These are phyloP conservation scores for Elaphurus davidianus DNA, from an alignment of 2,113 vertebrate genomes.

Conservation along the genomic window DNA sequence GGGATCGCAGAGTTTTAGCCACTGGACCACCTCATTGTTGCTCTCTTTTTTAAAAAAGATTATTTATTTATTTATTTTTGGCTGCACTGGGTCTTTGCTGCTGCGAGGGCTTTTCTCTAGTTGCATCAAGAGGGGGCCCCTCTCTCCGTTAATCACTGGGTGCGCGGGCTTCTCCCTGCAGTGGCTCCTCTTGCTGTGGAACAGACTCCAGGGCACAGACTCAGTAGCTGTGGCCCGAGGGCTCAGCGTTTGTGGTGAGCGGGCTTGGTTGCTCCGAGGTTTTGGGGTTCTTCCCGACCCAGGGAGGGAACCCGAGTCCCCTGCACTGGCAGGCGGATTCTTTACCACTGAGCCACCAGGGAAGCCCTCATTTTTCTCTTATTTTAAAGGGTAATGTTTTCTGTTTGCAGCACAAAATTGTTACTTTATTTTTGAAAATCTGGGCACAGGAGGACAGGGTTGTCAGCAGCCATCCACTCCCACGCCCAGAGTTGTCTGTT, in stretches of 20 bases:
- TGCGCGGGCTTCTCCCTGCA: fast-evolving
- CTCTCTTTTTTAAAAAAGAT: neutral
- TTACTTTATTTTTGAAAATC: neutral
- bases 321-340: neutral
- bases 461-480: neutral
- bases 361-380: neutral
- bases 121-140: fast-evolving
- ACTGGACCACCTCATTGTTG: neutral
- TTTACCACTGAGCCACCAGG: neutral
- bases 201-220: neutral
- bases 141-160: neutral
- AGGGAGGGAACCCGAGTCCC: neutral
- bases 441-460: no score
- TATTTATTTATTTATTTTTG: neutral
- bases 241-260: neutral
- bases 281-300: neutral
- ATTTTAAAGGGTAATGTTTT: neutral
- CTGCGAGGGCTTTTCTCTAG: neutral
- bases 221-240: neutral
- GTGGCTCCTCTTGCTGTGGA: neutral
- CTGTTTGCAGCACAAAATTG: neutral
- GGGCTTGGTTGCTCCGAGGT: neutral
- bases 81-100: neutral
- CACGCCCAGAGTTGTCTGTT: neutral
- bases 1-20: neutral